Percentiles rank a stretch among this genome's conserved stretches.
phyloP scores from a whole-genome alignment of 2,888 invertebrate species.

The Podabrus alpinus region DNA sequence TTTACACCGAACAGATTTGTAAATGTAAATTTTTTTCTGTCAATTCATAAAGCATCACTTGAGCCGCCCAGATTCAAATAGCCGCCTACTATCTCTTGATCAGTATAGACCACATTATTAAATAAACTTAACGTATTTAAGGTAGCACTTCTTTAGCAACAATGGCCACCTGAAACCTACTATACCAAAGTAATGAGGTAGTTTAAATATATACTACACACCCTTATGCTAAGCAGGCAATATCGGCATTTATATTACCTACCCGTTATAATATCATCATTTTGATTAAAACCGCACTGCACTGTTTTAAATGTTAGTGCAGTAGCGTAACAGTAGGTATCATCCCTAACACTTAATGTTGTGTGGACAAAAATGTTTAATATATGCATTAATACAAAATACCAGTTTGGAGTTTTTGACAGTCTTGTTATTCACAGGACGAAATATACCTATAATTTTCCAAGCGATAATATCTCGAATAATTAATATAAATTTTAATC shows the following conservation, averaged over 20 bases:
- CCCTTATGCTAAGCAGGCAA: slow-evolving; percentile 34
- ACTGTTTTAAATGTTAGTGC: neutral
- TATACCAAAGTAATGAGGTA: slow-evolving; percentile 29
- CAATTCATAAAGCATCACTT: slow-evolving; percentile 31
- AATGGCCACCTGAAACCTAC: slow-evolving; percentile 33
- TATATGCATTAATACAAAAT: neutral
- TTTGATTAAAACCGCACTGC: neutral
- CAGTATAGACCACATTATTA: slow-evolving; percentile 23
- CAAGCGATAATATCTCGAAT: neutral
- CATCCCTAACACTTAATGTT: neutral
- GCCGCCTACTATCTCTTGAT: slow-evolving; percentile 29
- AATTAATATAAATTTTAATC: slow-evolving; percentile 4
- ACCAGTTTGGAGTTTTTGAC: neutral
- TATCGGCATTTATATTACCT: slow-evolving; percentile 1
- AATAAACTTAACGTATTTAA: slow-evolving; percentile 32
- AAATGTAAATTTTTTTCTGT: slow-evolving; percentile 31
- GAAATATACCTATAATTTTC: slow-evolving; percentile 1
- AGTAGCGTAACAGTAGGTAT: neutral
- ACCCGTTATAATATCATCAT: neutral
- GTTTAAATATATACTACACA: slow-evolving; percentile 30
- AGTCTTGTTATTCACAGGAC: slow-evolving; percentile 2
- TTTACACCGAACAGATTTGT: slow-evolving; percentile 19
- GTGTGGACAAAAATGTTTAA: neutral
- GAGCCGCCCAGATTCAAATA: slow-evolving; percentile 30
- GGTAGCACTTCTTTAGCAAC: slow-evolving; percentile 35